These are phyloP conservation scores for Ivindomyrus marchei DNA, from an alignment of 2,113 vertebrate genomes.

Conservation along the genomic window DNA sequence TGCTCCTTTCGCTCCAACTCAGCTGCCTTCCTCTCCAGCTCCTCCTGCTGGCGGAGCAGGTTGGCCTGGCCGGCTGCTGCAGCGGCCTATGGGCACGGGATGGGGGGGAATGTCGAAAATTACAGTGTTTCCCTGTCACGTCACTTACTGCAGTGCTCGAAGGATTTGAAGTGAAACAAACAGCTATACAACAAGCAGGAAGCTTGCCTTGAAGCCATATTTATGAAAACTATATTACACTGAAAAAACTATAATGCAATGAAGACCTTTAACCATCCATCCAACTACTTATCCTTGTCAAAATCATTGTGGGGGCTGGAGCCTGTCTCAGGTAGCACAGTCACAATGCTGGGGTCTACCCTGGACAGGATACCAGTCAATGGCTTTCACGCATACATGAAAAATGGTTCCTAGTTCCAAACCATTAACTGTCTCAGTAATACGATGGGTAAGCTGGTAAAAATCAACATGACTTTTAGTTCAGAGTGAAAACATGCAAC, in stretches of 20 bases:
- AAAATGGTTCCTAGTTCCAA: neutral
- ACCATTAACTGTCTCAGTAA: neutral
- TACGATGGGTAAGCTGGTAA: neutral
- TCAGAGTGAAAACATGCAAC: neutral
- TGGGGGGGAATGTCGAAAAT: neutral
- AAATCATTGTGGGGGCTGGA: neutral
- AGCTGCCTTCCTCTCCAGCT: conserved; percentile 87
- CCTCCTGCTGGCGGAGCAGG: conserved; percentile 88
- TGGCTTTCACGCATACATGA: neutral
- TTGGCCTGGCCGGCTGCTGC: conserved; percentile 79
- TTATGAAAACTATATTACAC: neutral
- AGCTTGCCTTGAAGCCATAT: neutral
- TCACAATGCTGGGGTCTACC: neutral
- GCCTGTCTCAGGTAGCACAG: neutral
- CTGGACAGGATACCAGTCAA: neutral
- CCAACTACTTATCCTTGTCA: neutral
- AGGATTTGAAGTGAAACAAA: neutral
- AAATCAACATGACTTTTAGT: neutral
- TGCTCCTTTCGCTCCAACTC: conserved; percentile 89
- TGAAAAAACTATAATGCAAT: neutral
- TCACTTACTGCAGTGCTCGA: neutral
- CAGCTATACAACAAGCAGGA: neutral
- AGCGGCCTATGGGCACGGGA: conserved; percentile 55
- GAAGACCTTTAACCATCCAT: neutral
- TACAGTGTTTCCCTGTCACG: neutral